Percentiles rank a stretch among this genome's conserved stretches.
Conservation (phyloP, 2,113 vertebrate genomes). For the Menidia beryllina region DNA sequence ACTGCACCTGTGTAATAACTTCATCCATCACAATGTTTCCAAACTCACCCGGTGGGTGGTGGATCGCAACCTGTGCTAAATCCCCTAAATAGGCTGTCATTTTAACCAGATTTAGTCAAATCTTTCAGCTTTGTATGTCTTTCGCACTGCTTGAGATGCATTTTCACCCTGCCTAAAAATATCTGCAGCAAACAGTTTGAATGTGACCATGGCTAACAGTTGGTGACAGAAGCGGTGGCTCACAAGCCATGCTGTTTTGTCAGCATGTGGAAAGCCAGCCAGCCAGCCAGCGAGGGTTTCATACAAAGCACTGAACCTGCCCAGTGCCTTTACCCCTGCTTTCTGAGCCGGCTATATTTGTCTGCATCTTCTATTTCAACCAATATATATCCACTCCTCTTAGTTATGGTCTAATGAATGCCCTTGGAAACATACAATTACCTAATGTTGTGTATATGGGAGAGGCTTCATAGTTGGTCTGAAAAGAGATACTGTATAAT, state of each 20-base stretch:
- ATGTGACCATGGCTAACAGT: conserved; percentile 65
- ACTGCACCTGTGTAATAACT: conserved; percentile 9
- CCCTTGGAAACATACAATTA: conserved; percentile 11
- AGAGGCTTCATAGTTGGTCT: conserved; percentile 31
- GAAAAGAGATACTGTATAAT: conserved; percentile 31
- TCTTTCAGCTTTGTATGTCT: background rate
- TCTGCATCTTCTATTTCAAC: background rate
- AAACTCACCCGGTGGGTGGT: conserved; percentile 20
- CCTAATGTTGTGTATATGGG: conserved; percentile 6
- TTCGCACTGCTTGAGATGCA: conserved; percentile 32
- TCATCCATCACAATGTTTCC: conserved; percentile 29
- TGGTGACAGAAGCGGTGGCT: conserved; percentile 70
- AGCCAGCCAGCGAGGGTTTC: conserved; percentile 52
- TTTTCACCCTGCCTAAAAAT: conserved; percentile 62
- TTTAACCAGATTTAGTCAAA: conserved; percentile 14
- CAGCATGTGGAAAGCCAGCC: conserved; percentile 57
- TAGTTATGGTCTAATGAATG: background rate
- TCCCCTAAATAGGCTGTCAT: conserved; percentile 3
- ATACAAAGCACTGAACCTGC: conserved; percentile 46
- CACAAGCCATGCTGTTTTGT: conserved; percentile 67
- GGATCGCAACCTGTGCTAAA: background rate
- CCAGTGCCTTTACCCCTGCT: conserved; percentile 4
- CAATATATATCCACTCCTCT: background rate
- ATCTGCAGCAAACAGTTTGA: conserved; percentile 58
- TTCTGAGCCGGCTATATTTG: conserved; percentile 1